These are phyloP conservation scores for Galaxea fascicularis DNA, from an alignment of 92 coral and sea anemone genomes.

Conservation along the genomic window DNA sequence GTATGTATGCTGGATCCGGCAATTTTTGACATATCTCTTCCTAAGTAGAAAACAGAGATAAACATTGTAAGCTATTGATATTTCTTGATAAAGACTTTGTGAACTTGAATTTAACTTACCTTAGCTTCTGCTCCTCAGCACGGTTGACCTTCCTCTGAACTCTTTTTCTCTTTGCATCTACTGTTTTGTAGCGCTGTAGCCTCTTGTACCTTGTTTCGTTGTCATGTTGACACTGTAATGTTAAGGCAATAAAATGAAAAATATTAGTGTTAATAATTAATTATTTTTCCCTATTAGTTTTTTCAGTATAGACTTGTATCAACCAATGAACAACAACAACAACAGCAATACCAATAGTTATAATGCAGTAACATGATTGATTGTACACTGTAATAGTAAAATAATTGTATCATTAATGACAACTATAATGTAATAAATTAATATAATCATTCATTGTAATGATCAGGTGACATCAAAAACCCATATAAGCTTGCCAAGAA, in stretches of 20 bases:
- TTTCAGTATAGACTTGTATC: constrained; percentile 11
- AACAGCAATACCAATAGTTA: not conserved
- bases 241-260: not conserved
- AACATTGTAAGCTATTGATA: constrained; percentile 7
- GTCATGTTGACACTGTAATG: constrained; percentile 36
- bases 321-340: not conserved
- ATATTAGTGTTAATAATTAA: not conserved
- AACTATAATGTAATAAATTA: too few relatives aligned
- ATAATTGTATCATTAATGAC: too few relatives aligned
- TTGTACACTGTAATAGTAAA: too few relatives aligned
- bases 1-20: constrained; percentile 47
- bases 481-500: not conserved
- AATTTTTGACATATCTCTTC: constrained; percentile 41
- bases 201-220: constrained; percentile 27
- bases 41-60: constrained; percentile 12
- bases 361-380: too few relatives aligned
- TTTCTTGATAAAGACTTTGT: too few relatives aligned
- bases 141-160: not conserved
- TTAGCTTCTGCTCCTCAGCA: constrained; percentile 54
- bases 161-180: constrained; percentile 16
- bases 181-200: constrained; percentile 38
- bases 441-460: not conserved
- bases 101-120: constrained; percentile 12
- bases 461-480: constrained; percentile 12
- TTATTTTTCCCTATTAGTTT: not conserved